Conservation (phyloP, 1,140 invertebrate species). For the Camponotus vicinus region DNA sequence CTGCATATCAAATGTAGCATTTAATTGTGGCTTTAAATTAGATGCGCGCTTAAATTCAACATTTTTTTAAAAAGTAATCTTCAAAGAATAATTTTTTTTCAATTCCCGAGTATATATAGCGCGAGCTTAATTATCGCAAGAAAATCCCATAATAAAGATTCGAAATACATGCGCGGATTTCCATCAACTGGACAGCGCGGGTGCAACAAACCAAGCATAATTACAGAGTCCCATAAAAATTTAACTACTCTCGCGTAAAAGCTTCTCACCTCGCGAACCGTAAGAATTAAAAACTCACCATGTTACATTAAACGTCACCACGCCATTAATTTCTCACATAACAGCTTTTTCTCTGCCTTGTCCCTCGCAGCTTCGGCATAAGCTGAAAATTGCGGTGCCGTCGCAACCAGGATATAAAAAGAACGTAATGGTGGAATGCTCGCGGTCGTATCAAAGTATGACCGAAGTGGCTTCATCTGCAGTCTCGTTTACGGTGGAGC, state of each 20-base stretch:
- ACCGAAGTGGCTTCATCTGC: slow-evolving; percentile 62
- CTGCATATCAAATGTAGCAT: background rate
- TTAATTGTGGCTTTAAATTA: background rate
- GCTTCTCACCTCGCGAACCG: slow-evolving; percentile 31
- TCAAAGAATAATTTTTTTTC: background rate
- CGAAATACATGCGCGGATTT: background rate
- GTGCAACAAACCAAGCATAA: slow-evolving; percentile 31
- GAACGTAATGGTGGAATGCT: slow-evolving; percentile 30
- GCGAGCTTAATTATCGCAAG: background rate
- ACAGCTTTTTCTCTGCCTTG: background rate
- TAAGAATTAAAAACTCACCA: slow-evolving; percentile 48
- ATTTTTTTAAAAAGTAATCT: background rate
- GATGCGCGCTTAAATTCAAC: background rate
- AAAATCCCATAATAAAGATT: background rate
- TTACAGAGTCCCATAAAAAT: slow-evolving; percentile 33
- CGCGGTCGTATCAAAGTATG: slow-evolving; percentile 56
- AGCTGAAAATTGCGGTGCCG: slow-evolving; percentile 45
- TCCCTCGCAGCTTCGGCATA: slow-evolving; percentile 5
- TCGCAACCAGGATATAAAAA: slow-evolving; percentile 31
- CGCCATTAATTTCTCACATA: slow-evolving; percentile 42
- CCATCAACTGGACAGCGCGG: slow-evolving; percentile 5
- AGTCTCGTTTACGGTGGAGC: slow-evolving; percentile 60
- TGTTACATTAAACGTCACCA: slow-evolving; percentile 52
- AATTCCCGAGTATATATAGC: background rate
- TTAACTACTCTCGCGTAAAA: slow-evolving; percentile 43